phyloP scores from a whole-genome alignment of 2,888 invertebrate genomes.

The Hydrotaea diabolus region DNA sequence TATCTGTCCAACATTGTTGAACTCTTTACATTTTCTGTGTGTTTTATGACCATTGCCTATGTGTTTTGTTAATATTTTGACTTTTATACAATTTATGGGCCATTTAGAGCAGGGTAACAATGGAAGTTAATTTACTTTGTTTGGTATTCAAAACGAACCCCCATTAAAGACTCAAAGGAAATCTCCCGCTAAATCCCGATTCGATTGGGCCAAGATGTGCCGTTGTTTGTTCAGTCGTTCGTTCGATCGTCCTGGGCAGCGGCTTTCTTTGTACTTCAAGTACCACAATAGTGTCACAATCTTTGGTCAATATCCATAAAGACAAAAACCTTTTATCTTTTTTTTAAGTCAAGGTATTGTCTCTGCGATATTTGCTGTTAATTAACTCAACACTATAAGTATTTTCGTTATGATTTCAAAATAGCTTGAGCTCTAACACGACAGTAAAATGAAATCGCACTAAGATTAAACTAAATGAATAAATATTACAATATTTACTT shows the following conservation, averaged over 20 bases:
- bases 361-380: constrained; percentile 21
- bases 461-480: constrained; percentile 5
- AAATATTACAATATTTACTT: constrained; percentile 74
- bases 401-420: not conserved
- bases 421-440: too few relatives aligned
- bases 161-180: constrained; percentile 30
- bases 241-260: constrained; percentile 49
- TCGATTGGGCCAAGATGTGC: not conserved
- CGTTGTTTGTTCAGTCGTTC: constrained; percentile 5
- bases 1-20: constrained; percentile 20
- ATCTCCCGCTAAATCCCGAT: not conserved
- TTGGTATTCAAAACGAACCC: constrained; percentile 41
- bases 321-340: constrained; percentile 18
- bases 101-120: constrained; percentile 47
- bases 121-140: constrained; percentile 32
- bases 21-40: constrained; percentile 12
- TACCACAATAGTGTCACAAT: not conserved
- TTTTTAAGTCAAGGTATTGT: not conserved
- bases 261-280: constrained; percentile 39
- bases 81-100: constrained; percentile 59
- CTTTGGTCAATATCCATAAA: not conserved
- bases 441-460: not conserved
- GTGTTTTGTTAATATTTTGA: constrained; percentile 62
- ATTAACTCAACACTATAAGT: constrained; percentile 33
- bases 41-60: constrained; percentile 35